A percentile compares a stretch with the other conserved stretches of the same genome.
These are phyloP conservation scores for Tineola bisselliella DNA, from an alignment of 2,888 invertebrate genomes.

Conservation along the genomic window DNA sequence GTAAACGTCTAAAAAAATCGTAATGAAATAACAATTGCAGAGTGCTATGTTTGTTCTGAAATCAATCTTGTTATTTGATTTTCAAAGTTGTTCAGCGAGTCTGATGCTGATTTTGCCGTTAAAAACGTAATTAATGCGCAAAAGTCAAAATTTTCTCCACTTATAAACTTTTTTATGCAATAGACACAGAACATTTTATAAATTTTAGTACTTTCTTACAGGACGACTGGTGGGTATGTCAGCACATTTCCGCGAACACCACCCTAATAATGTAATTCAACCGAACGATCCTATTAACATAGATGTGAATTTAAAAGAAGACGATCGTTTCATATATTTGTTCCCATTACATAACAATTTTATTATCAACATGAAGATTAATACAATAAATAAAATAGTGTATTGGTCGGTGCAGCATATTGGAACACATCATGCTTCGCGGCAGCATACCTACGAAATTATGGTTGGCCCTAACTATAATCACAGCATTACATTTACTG, in stretches of 20 bases:
- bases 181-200: too few relatives aligned
- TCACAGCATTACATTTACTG: slow-evolving; percentile 40
- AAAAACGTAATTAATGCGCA: too few relatives aligned
- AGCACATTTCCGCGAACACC: slow-evolving; percentile 49
- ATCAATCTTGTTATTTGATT: too few relatives aligned
- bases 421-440: slow-evolving; percentile 40
- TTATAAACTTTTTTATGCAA: too few relatives aligned
- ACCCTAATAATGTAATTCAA: slow-evolving; percentile 30
- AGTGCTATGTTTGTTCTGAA: too few relatives aligned
- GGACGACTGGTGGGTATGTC: slow-evolving; percentile 43
- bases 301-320: slow-evolving; percentile 29
- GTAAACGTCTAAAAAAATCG: too few relatives aligned
- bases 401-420: slow-evolving; percentile 52
- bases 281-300: slow-evolving; percentile 37
- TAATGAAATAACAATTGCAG: too few relatives aligned
- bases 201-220: slow-evolving; percentile 25
- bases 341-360: slow-evolving; percentile 38
- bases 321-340: slow-evolving; percentile 42
- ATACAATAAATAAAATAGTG: slow-evolving; percentile 43
- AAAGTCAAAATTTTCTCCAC: too few relatives aligned
- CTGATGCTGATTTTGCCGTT: too few relatives aligned
- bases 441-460: slow-evolving; percentile 47
- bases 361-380: slow-evolving; percentile 46
- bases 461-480: slow-evolving; percentile 39
- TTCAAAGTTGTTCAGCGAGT: too few relatives aligned